These are phyloP conservation scores for Drosophila demipolita DNA, from an alignment of 2,888 invertebrate species.

Conservation along the genomic window DNA sequence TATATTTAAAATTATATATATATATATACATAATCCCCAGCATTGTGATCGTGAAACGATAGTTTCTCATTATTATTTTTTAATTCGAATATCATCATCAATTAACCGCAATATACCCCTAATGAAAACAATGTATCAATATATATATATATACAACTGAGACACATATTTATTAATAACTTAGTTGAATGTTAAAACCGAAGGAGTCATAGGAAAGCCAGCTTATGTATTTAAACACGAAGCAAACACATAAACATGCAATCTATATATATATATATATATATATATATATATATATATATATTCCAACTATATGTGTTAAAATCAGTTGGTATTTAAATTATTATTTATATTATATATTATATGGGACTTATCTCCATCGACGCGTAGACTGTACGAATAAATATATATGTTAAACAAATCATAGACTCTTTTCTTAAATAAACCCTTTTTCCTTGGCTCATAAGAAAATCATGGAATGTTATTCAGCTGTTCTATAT, in stretches of 20 bases:
- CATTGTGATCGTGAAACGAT: slow-evolving; percentile 51
- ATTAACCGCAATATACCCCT: slow-evolving; percentile 15
- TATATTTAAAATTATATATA: neutral
- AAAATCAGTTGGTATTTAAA: slow-evolving; percentile 48
- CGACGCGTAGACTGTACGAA: slow-evolving; percentile 44
- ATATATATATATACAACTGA: slow-evolving; percentile 3
- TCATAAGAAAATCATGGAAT: slow-evolving; percentile 12
- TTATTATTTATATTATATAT: too few relatives aligned
- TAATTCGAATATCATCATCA: slow-evolving; percentile 23
- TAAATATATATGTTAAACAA: slow-evolving; percentile 27
- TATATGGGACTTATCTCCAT: slow-evolving; percentile 49
- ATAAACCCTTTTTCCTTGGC: neutral
- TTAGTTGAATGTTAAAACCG: slow-evolving; percentile 46
- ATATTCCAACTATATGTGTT: slow-evolving; percentile 33
- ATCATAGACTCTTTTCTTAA: slow-evolving; percentile 31
- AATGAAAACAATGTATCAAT: slow-evolving; percentile 18
- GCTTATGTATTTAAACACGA: slow-evolving; percentile 31
- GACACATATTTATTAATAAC: slow-evolving; percentile 9
- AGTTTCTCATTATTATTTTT: slow-evolving; percentile 51
- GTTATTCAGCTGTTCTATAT: slow-evolving; percentile 48
- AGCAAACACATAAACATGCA: slow-evolving; percentile 20
- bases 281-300: slow-evolving; percentile 25
- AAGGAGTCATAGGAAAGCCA: slow-evolving; percentile 36
- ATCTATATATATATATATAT: slow-evolving; percentile 9
- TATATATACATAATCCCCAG: slow-evolving; percentile 36